A percentile compares a stretch with the other conserved stretches of the same genome.
These are phyloP conservation scores for Drosophila yooni DNA, from an alignment of 2,888 invertebrate genomes.

Conservation along the genomic window DNA sequence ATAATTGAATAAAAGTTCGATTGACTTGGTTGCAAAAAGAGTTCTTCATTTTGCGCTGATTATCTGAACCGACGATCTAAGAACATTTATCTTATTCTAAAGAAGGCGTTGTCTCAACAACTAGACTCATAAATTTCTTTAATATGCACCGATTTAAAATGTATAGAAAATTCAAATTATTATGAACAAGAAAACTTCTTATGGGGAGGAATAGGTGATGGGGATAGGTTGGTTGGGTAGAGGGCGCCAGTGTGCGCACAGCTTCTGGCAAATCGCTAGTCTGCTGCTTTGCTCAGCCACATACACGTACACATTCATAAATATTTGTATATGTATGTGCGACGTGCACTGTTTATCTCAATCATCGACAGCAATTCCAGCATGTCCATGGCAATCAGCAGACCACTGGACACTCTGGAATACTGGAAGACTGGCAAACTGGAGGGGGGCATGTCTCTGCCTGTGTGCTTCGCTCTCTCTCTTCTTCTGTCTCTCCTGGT, in stretches of 20 bases:
- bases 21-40: slow-evolving; percentile 39
- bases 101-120: slow-evolving; percentile 71
- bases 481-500: slow-evolving; percentile 27
- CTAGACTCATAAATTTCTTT: slow-evolving; percentile 65
- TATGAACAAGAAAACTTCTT: slow-evolving; percentile 40
- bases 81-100: slow-evolving; percentile 67
- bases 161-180: slow-evolving; percentile 66
- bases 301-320: background rate
- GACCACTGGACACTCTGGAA: slow-evolving; percentile 32
- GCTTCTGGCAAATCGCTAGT: slow-evolving; percentile 71
- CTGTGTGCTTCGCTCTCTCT: slow-evolving; percentile 10
- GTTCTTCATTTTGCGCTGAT: slow-evolving; percentile 53
- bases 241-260: slow-evolving; percentile 55
- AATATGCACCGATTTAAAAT: slow-evolving; percentile 59
- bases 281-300: slow-evolving; percentile 17
- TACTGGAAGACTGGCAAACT: slow-evolving; percentile 4
- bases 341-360: slow-evolving; percentile 71
- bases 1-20: slow-evolving; percentile 54
- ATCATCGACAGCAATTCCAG: slow-evolving; percentile 70
- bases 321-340: slow-evolving; percentile 16
- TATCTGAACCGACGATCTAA: slow-evolving; percentile 58
- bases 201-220: slow-evolving; percentile 9
- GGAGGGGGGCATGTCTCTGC: slow-evolving; percentile 3
- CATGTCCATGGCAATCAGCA: slow-evolving; percentile 66
- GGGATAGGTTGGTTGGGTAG: slow-evolving; percentile 8